These are phyloP conservation scores for Acleris holmiana DNA, from an alignment of 2,888 invertebrate species.

Conservation along the genomic window DNA sequence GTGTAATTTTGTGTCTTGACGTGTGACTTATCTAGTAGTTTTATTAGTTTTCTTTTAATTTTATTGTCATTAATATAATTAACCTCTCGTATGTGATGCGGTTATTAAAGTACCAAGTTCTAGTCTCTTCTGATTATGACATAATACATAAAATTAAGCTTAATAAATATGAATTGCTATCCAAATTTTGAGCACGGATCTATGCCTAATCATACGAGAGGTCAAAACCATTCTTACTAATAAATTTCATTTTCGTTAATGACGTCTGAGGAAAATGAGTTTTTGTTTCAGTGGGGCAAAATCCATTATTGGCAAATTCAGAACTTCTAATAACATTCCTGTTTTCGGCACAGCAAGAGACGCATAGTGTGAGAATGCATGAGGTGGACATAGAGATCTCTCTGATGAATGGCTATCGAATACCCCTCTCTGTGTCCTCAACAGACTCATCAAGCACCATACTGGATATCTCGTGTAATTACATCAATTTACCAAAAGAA, in stretches of 20 bases:
- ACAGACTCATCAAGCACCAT: constrained; percentile 93
- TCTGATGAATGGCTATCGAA: constrained; percentile 94
- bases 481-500: constrained; percentile 91
- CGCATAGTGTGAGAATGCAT: constrained; percentile 86
- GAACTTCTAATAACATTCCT: constrained; percentile 94
- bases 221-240: too few species aligned
- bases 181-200: too few species aligned
- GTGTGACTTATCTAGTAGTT: too few species aligned
- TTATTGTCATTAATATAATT: neutral
- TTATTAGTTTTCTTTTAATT: too few species aligned
- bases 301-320: constrained; percentile 90
- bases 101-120: too few species aligned
- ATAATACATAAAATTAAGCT: too few species aligned
- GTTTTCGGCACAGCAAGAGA: constrained; percentile 96
- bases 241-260: too few species aligned
- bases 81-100: too few species aligned
- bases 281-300: constrained; percentile 91
- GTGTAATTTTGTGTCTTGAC: too few species aligned
- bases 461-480: constrained; percentile 91
- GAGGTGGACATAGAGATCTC: constrained; percentile 92
- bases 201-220: too few species aligned
- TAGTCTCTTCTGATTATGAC: too few species aligned
- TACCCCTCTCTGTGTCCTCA: constrained; percentile 91
- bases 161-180: too few species aligned
- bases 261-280: constrained; percentile 19